phyloP scores from a whole-genome alignment of 2,113 vertebrate species.

The Onychostoma macrolepis region DNA sequence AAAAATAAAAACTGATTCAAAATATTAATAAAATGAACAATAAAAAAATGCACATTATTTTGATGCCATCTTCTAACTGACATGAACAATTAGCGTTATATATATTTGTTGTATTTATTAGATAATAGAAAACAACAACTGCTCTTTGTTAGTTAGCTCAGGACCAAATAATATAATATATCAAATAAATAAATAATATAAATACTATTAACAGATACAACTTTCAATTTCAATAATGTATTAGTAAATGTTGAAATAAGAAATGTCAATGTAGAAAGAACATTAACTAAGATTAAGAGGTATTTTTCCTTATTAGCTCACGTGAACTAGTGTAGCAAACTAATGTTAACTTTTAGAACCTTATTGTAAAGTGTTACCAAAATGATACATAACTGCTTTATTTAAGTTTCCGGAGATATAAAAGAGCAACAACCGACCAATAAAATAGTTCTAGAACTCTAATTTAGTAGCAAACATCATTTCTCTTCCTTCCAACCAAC shows the following conservation, averaged over 20 bases:
- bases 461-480: not conserved
- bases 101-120: too few species aligned
- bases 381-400: not conserved
- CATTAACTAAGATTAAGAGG: not conserved
- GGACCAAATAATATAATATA: not conserved
- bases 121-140: not conserved
- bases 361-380: not conserved
- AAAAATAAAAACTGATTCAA: too few species aligned
- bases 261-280: not conserved
- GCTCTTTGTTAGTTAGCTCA: not conserved
- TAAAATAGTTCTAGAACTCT: not conserved
- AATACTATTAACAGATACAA: not conserved
- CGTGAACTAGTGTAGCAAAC: not conserved
- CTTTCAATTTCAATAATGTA: not conserved
- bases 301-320: not conserved
- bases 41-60: too few species aligned
- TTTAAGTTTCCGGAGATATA: not conserved
- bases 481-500: not conserved
- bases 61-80: too few species aligned
- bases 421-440: not conserved
- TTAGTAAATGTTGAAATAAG: not conserved
- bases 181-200: too few species aligned
- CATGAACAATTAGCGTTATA: too few species aligned
- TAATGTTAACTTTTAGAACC: not conserved
- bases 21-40: too few species aligned